phyloP scores from a whole-genome alignment of 2,888 invertebrate genomes.

The Candidula unifasciata region DNA sequence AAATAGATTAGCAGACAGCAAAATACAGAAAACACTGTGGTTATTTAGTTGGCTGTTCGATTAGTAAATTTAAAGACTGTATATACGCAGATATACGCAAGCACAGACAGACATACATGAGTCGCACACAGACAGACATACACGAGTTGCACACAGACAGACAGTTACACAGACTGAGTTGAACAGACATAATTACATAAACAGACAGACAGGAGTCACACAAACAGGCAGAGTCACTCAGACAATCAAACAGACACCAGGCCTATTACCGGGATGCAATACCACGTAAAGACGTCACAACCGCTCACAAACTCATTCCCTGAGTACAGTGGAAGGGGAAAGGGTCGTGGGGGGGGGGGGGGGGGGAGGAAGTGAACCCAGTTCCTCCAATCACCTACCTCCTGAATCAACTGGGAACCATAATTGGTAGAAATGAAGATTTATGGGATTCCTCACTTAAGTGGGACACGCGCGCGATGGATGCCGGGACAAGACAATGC shows the following conservation, averaged over 20 bases:
- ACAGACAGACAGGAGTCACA: too few relatives aligned
- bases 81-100: background rate
- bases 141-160: too few relatives aligned
- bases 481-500: background rate
- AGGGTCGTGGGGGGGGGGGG: background rate
- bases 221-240: too few relatives aligned
- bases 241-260: too few relatives aligned
- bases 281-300: too few relatives aligned
- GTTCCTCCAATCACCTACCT: background rate
- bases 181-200: too few relatives aligned
- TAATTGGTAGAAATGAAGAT: constrained; percentile 16
- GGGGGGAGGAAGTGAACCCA: background rate
- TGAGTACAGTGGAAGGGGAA: background rate
- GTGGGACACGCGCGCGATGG: background rate
- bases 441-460: background rate
- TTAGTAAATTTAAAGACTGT: background rate
- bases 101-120: constrained; percentile 1
- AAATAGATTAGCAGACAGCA: background rate
- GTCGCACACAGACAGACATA: background rate
- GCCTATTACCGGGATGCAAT: too few relatives aligned
- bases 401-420: background rate
- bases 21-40: background rate
- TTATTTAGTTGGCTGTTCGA: background rate
- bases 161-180: too few relatives aligned
- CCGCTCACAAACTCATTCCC: too few relatives aligned